Conservation (phyloP, 2,888 invertebrate species). For the Muscina levida region DNA sequence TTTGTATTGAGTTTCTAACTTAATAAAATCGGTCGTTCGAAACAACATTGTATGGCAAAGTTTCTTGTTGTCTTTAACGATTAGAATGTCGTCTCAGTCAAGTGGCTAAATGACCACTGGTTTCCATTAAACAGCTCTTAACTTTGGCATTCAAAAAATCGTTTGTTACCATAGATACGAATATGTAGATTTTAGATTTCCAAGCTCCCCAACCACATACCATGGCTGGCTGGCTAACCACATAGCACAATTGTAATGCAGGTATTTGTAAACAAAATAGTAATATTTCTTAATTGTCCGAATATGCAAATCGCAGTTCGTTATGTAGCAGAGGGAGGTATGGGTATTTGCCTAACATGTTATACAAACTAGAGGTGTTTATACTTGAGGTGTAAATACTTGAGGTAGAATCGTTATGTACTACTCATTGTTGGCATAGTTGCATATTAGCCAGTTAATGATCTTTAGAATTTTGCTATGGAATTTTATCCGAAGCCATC, state of each 20-base stretch:
- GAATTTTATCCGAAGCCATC: not conserved
- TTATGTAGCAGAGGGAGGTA: not conserved
- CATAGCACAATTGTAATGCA: too few relatives aligned
- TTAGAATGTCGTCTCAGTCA: slow-evolving; percentile 37
- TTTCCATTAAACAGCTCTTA: slow-evolving; percentile 49
- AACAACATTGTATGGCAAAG: too few relatives aligned
- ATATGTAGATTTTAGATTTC: slow-evolving; percentile 14
- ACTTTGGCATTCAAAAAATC: slow-evolving; percentile 64
- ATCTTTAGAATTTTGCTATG: not conserved
- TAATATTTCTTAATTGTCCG: slow-evolving; percentile 19
- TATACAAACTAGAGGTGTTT: too few relatives aligned
- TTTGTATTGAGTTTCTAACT: too few relatives aligned
- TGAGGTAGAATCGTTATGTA: too few relatives aligned
- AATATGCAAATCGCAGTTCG: slow-evolving; percentile 12
- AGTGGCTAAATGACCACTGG: slow-evolving; percentile 26
- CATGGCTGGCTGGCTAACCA: slow-evolving; percentile 12
- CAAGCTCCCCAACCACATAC: slow-evolving; percentile 41
- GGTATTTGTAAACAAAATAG: not conserved
- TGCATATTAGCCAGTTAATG: too few relatives aligned
- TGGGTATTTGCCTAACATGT: not conserved
- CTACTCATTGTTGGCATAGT: too few relatives aligned
- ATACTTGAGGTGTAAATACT: too few relatives aligned
- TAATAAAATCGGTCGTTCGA: too few relatives aligned
- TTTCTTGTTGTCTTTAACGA: not conserved
- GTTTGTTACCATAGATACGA: slow-evolving; percentile 19